Base-by-base conservation (phyloP, 2,888 invertebrate genomes). In the Syrphus vitripennis region DNA sequence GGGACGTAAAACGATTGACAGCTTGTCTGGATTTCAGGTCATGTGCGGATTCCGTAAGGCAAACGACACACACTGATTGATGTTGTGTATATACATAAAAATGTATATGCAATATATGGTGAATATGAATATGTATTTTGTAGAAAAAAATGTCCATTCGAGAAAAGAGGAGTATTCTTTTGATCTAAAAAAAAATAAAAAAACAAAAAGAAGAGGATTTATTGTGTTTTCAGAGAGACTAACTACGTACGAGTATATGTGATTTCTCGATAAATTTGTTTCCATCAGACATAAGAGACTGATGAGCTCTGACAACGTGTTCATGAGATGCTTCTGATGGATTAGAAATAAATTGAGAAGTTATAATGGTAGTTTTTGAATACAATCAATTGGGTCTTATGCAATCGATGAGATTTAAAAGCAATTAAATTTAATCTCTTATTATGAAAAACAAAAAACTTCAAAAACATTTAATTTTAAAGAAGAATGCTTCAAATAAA, bases 21-120 rank as follows among this genome's bases (percentile, higher is more conserved):
- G 75, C 69, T 80, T 57, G 55, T 75, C 75, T 67, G 59, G 59
- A 59, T 77, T 59, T 59, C 37, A 48, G 57, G 76, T 69, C 65
- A 65, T 42, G 40, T 67, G 67, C 31, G 24, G 50, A 67, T 67
- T 67, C 21, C 34, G 34, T 34, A 34, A 65, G 19, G 50, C 34
- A 67, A 65, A 42, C 14, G 55, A 55, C 24, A 55, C 26, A 24
- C 29, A 42, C 53, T 53, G 34, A 74, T 63, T 74, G 50, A 74
- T 63, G 63, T 26, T 24, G 3, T 26, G 12, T n/a, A 24, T 24
- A 37, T 3, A 31, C 29, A 29, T 29, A 29, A 3, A 34, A 34
- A 34, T n/a, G 53, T 26, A 1, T 24, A 34, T 31, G 10, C 19
- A 16, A 19, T 57, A 45, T 45, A 16, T 42, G 10, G 4, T 16